Evolutionary conservation across 2,888 invertebrate genomes (phyloP).

Genomic region (Ischnura elegans): DNA sequence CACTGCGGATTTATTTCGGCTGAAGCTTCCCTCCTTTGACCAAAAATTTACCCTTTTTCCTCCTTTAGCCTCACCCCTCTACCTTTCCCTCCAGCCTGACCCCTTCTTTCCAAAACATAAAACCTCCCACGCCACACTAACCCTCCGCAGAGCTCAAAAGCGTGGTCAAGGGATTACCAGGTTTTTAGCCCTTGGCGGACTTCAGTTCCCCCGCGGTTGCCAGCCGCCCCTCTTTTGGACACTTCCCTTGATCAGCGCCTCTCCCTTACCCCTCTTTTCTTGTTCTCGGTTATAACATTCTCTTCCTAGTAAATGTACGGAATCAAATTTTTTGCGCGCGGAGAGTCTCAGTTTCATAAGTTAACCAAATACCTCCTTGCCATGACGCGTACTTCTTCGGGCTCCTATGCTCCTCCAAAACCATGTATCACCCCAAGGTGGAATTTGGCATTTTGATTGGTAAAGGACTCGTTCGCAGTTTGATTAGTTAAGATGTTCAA

Average conservation of each 20-base stretch:
- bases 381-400: too few species aligned
- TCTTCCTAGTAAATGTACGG: too few species aligned
- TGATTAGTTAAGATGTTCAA: too few species aligned
- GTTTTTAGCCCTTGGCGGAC: slow-evolving; percentile 58
- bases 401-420: too few species aligned
- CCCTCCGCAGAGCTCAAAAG: slow-evolving; percentile 36
- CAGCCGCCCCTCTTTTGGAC: background rate
- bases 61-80: background rate
- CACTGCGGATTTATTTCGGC: too few species aligned
- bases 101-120: background rate
- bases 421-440: too few species aligned
- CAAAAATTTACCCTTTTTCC: background rate
- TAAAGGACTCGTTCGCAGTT: too few species aligned
- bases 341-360: too few species aligned
- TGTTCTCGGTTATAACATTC: background rate
- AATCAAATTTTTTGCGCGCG: too few species aligned
- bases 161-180: slow-evolving; percentile 53
- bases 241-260: background rate
- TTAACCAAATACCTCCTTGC: too few species aligned
- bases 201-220: background rate
- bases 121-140: slow-evolving; percentile 49
- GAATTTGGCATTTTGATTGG: too few species aligned
- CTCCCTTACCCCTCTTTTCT: background rate
- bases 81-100: background rate
- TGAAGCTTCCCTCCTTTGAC: too few species aligned